Percentiles rank a stretch among this genome's conserved stretches.
phyloP scores from a whole-genome alignment of 2,797 vertebrate genomes.

The Toxotes lorentzi region DNA sequence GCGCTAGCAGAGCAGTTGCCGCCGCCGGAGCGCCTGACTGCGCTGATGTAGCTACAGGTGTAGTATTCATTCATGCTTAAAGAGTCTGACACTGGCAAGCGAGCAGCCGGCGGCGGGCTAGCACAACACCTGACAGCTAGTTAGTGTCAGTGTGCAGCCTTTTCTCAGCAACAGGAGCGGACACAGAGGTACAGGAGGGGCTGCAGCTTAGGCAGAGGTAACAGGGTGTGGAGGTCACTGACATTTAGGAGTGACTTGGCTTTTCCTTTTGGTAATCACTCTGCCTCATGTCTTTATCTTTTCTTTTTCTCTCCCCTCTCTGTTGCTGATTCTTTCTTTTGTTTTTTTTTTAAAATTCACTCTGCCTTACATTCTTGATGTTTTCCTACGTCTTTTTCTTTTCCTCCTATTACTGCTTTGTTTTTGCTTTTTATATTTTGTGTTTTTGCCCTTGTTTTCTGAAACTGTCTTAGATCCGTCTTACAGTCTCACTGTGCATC shows the following conservation, averaged over 20 bases:
- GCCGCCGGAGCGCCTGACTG: slow-evolving; percentile 48
- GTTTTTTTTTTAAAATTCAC: too few species aligned
- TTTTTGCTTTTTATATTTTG: not conserved
- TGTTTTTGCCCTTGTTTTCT: not conserved
- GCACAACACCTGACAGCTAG: slow-evolving; percentile 70
- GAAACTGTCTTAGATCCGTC: not conserved
- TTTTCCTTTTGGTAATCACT: not conserved
- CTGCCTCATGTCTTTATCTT: not conserved
- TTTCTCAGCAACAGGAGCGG: slow-evolving; percentile 21
- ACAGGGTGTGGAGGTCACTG: slow-evolving; percentile 15
- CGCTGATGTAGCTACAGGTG: slow-evolving; percentile 71
- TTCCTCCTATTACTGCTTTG: not conserved
- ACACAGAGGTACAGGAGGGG: not conserved
- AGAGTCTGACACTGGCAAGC: slow-evolving; percentile 61
- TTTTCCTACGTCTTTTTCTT: not conserved
- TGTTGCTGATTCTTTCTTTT: not conserved
- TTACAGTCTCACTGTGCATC: not conserved
- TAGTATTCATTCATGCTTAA: slow-evolving; percentile 71
- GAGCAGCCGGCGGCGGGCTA: slow-evolving; percentile 49
- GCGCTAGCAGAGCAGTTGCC: slow-evolving; percentile 26
- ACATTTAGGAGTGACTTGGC: slow-evolving; percentile 11
- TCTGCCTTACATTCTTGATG: not conserved
- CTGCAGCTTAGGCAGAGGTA: slow-evolving; percentile 9
- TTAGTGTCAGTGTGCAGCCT: slow-evolving; percentile 60
- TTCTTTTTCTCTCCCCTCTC: not conserved